A percentile compares a stretch with the other conserved stretches of the same genome.
phyloP scores from a whole-genome alignment of 2,888 invertebrate species.

The Euproctis similis region DNA sequence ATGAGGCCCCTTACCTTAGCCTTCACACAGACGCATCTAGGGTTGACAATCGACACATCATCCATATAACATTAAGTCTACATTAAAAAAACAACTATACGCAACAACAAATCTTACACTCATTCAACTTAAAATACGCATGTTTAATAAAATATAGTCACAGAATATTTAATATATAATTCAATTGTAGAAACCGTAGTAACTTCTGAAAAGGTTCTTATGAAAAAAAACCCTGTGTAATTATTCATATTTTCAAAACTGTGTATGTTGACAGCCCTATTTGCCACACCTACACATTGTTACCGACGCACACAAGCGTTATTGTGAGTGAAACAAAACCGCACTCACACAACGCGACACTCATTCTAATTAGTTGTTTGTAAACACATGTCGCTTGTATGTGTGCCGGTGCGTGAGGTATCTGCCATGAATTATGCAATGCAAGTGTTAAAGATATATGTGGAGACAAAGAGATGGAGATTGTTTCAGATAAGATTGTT shows the following conservation, averaged over 20 bases:
- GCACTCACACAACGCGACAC: constrained; percentile 37
- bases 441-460: constrained; percentile 13
- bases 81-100: too few relatives aligned
- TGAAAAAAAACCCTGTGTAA: too few relatives aligned
- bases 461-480: constrained; percentile 10
- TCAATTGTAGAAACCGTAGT: too few relatives aligned
- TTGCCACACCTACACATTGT: constrained; percentile 23
- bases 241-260: too few relatives aligned
- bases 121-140: too few relatives aligned
- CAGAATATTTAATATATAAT: too few relatives aligned
- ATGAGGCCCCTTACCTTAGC: constrained; percentile 31
- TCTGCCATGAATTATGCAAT: constrained; percentile 24
- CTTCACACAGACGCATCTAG: constrained; percentile 18
- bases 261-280: constrained; percentile 1
- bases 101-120: too few relatives aligned
- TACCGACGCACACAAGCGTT: constrained; percentile 24
- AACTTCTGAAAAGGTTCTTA: too few relatives aligned
- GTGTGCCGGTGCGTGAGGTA: constrained; percentile 29
- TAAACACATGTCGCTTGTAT: constrained; percentile 45
- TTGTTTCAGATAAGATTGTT: constrained; percentile 8
- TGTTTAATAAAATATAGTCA: too few relatives aligned
- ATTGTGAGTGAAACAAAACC: constrained; percentile 40
- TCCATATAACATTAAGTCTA: too few relatives aligned
- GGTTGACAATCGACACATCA: not conserved
- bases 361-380: constrained; percentile 62